Conservation (phyloP, 2,888 invertebrate species). For the Mythimna ferrago region DNA sequence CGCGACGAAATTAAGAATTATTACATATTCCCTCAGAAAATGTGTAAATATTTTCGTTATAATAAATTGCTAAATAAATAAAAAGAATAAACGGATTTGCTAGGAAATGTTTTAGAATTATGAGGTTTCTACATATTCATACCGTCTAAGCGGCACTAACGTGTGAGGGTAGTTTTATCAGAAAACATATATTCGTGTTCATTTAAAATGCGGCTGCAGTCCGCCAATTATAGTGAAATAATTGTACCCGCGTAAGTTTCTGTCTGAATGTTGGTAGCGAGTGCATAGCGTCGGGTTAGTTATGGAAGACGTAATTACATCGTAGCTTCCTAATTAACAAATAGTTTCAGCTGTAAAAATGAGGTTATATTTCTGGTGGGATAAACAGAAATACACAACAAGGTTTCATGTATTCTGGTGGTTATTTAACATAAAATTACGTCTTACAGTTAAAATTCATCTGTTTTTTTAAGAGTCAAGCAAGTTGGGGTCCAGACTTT, state of each 20-base stretch:
- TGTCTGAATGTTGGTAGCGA: slow-evolving; percentile 49
- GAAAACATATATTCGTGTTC: slow-evolving; percentile 63
- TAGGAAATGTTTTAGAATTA: slow-evolving; percentile 23
- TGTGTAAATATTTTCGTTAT: slow-evolving; percentile 20
- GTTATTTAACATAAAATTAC: slow-evolving; percentile 17
- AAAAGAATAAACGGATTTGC: slow-evolving; percentile 3
- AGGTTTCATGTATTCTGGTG: background rate
- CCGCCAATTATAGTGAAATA: slow-evolving; percentile 64
- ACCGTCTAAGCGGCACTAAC: slow-evolving; percentile 32
- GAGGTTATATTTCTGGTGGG: slow-evolving; percentile 34
- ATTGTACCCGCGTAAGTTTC: slow-evolving; percentile 53
- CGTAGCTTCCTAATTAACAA: slow-evolving; percentile 56
- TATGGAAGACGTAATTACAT: slow-evolving; percentile 58
- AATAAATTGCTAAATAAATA: slow-evolving; percentile 15
- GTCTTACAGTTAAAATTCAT: background rate
- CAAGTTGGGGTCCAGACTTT: too few relatives aligned
- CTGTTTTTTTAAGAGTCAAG: too few relatives aligned
- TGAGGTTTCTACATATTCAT: slow-evolving; percentile 38
- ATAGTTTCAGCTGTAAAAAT: slow-evolving; percentile 52
- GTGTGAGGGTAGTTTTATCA: slow-evolving; percentile 59
- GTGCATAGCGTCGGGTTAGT: slow-evolving; percentile 45
- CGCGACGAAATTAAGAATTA: slow-evolving; percentile 49
- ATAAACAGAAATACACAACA: slow-evolving; percentile 18
- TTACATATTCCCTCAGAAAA: slow-evolving; percentile 16
- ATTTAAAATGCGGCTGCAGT: slow-evolving; percentile 69